Percentiles rank a stretch among this genome's conserved stretches.
phyloP scores from a whole-genome alignment of 1,140 invertebrate genomes.

The Panulirus ornatus region DNA sequence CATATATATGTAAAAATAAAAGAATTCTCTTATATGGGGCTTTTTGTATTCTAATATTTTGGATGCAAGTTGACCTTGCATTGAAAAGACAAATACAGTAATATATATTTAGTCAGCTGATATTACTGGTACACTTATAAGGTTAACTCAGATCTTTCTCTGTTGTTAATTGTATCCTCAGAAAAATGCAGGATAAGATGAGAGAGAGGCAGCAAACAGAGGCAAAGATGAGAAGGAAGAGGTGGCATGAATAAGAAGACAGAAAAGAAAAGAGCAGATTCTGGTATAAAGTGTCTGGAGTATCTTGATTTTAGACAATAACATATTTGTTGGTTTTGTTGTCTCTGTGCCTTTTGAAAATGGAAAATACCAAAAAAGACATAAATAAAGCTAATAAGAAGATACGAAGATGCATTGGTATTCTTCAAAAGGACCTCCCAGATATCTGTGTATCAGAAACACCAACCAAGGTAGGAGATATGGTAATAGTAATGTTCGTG shows the following conservation, averaged over 20 bases:
- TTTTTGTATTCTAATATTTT: too few species aligned
- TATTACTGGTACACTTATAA: too few species aligned
- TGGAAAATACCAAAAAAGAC: constrained; percentile 37
- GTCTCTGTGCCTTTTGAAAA: constrained; percentile 18
- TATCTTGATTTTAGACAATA: not conserved
- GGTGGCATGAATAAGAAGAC: not conserved
- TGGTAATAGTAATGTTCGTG: not conserved
- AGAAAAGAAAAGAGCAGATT: not conserved
- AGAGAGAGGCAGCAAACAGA: not conserved
- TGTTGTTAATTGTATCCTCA: not conserved
- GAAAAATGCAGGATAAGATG: not conserved
- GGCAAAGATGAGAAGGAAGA: too few species aligned
- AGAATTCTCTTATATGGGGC: too few species aligned
- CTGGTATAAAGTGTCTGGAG: not conserved
- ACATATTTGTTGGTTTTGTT: not conserved
- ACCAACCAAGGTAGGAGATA: constrained; percentile 47
- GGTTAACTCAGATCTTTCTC: too few species aligned
- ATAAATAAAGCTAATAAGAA: constrained; percentile 50
- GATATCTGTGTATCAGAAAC: constrained; percentile 26
- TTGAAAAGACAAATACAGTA: too few species aligned
- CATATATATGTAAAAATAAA: too few species aligned
- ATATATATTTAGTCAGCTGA: too few species aligned
- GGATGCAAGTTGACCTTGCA: too few species aligned
- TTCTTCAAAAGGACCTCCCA: constrained; percentile 57
- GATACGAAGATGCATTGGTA: constrained; percentile 59